Percentiles rank a stretch among this genome's conserved stretches.
These are phyloP conservation scores for Zoanthus sansibaricus DNA, from an alignment of 92 coral and sea anemone genomes.

Conservation along the genomic window DNA sequence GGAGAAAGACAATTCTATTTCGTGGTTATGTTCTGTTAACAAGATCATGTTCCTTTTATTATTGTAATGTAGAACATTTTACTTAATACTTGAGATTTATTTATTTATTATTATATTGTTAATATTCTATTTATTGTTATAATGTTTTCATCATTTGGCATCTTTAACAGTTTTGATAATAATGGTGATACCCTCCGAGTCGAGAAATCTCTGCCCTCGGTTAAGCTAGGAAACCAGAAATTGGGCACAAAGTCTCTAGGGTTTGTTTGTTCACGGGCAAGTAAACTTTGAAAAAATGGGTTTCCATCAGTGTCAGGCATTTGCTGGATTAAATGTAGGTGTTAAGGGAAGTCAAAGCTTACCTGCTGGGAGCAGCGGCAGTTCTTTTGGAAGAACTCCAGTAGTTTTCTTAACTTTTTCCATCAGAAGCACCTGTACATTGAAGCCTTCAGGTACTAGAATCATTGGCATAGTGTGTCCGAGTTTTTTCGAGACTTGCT, in stretches of 20 bases:
- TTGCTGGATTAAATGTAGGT: not conserved
- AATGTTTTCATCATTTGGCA: too few species aligned
- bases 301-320: not conserved
- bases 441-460: not conserved
- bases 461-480: not conserved
- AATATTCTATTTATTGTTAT: too few species aligned
- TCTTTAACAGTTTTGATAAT: too few species aligned
- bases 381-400: constrained; percentile 6
- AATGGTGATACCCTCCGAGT: too few species aligned
- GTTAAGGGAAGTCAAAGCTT: not conserved
- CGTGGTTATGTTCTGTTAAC: not conserved
- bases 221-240: too few species aligned
- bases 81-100: too few species aligned
- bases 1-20: not conserved
- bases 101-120: too few species aligned
- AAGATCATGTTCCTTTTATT: not conserved
- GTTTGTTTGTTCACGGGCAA: not conserved
- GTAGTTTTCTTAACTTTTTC: not conserved
- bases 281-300: not conserved
- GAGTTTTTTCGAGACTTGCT: not conserved
- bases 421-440: not conserved
- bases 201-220: too few species aligned
- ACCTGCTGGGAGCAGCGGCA: constrained; percentile 12
- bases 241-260: too few species aligned
- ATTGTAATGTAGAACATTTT: too few species aligned